Conservation (phyloP, 1,140 invertebrate genomes). For the Ephestia elutella region DNA sequence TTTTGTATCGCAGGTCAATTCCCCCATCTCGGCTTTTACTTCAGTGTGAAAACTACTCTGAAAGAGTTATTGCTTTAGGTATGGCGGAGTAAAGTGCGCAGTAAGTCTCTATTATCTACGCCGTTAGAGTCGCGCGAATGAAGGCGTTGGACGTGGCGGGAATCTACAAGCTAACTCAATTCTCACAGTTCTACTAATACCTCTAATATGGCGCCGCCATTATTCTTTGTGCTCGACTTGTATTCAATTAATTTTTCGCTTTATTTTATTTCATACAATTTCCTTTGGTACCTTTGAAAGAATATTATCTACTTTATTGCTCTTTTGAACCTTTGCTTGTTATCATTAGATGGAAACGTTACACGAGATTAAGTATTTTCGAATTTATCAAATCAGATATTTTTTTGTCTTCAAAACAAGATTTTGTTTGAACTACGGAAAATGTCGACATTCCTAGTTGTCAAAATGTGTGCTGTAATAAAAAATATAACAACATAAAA, state of each 20-base stretch:
- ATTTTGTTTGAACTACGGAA: too few species aligned
- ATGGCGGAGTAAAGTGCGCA: constrained; percentile 63
- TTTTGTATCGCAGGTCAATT: constrained; percentile 36
- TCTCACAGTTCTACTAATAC: constrained; percentile 44
- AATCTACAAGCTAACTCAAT: constrained; percentile 59
- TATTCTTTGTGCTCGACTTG: constrained; percentile 28
- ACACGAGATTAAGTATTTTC: too few species aligned
- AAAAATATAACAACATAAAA: too few species aligned
- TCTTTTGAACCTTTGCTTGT: too few species aligned
- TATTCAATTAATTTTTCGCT: constrained; percentile 24
- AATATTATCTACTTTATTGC: too few species aligned
- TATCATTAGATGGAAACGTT: too few species aligned
- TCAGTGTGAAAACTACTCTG: constrained; percentile 50
- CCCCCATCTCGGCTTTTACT: constrained; percentile 35
- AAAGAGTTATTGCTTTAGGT: constrained; percentile 61
- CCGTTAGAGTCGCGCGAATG: constrained; percentile 67
- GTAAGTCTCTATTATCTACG: constrained; percentile 71
- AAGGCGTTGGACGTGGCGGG: constrained; percentile 57
- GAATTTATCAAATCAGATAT: too few species aligned
- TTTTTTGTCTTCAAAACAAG: too few species aligned
- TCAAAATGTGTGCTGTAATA: too few species aligned
- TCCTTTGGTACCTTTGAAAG: not conserved
- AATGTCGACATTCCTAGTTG: too few species aligned
- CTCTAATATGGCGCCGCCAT: constrained; percentile 22
- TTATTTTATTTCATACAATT: not conserved